These are phyloP conservation scores for Emydoidea blandingii DNA, from an alignment of 2,797 vertebrate species.

Conservation along the genomic window DNA sequence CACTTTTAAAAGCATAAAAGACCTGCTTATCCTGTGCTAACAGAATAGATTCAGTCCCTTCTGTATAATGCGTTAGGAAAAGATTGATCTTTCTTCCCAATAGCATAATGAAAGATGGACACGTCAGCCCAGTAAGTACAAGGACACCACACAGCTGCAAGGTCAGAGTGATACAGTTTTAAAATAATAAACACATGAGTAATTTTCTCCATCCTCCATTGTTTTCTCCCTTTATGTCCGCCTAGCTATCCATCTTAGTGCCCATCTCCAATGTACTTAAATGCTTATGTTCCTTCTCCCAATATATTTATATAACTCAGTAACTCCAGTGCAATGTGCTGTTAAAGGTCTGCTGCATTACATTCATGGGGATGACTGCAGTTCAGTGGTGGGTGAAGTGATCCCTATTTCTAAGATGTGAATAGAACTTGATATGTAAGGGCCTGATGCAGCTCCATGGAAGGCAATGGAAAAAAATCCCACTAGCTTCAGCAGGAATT, in stretches of 20 bases:
- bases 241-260: conserved; percentile 2
- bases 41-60: conserved; percentile 23
- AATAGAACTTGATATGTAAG: not conserved
- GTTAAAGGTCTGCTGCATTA: not conserved
- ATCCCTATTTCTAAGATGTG: not conserved
- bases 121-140: conserved; percentile 48
- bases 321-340: not conserved
- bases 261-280: not conserved
- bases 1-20: conserved; percentile 40
- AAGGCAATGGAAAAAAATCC: not conserved
- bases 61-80: not conserved
- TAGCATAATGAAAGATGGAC: conserved; percentile 39
- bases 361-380: not conserved
- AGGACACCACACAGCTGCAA: conserved; percentile 39
- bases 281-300: conserved; percentile 4
- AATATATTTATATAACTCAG: not conserved
- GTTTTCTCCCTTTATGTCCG: not conserved
- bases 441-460: not conserved
- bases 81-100: conserved; percentile 34
- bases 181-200: conserved; percentile 16
- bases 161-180: conserved; percentile 28
- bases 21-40: not conserved
- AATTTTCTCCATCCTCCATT: conserved; percentile 27
- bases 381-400: not conserved
- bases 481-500: not conserved